Evolutionary conservation across 2,888 invertebrate genomes (phyloP), one percentile per base, ranked within the genome.

Genomic region (Suillia variegata): DNA sequence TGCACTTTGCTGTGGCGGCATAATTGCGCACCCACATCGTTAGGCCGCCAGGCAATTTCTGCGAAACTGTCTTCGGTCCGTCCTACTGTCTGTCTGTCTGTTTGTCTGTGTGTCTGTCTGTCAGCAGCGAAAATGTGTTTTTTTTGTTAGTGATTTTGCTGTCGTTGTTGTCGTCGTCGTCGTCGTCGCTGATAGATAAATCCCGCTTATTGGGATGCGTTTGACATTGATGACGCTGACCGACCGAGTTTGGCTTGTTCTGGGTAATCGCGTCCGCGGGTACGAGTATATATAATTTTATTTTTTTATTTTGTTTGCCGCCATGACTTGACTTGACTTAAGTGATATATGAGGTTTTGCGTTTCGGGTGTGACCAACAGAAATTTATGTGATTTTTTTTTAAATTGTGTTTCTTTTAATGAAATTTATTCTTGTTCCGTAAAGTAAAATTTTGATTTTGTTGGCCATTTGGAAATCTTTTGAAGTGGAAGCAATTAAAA

Each of bases 11-110:
- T 57, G 59, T 55, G 53, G 62, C 63, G 59, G 58, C 62, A 59
- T 63, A 63, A 63, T 63, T 63, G 62, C 58, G 63, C 63, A 63
- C 63, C 63, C 63, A 62, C 63, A 63, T 63, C 58, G 53, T 47
- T 59, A 3, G 17, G 13, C 38, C 38, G 12, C 38, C 4, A n/a
- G 12, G 8, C 15, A n/a, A 31, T n/a, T 24, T 50, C 50, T 52
- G 18, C 18, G 18, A 6, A 20, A 20, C 21, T 48, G 17, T 13
- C n/a, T n/a, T n/a, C n/a, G n/a, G 6, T 47, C 20, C 20, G 6
- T 47, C 10, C 8, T n/a, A n/a, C 13, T 51, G 15, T 31, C 10
- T 51, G 50, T 24, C 24, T 21, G 10, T 15, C 22, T 15, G 42
- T 17, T n/a, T 51, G 17, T 51, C 18, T 18, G 18, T 18, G 12